Percentiles rank a stretch among this genome's conserved stretches.
Conservation (phyloP, 2,113 vertebrate genomes). For the Oncorhynchus masou region DNA sequence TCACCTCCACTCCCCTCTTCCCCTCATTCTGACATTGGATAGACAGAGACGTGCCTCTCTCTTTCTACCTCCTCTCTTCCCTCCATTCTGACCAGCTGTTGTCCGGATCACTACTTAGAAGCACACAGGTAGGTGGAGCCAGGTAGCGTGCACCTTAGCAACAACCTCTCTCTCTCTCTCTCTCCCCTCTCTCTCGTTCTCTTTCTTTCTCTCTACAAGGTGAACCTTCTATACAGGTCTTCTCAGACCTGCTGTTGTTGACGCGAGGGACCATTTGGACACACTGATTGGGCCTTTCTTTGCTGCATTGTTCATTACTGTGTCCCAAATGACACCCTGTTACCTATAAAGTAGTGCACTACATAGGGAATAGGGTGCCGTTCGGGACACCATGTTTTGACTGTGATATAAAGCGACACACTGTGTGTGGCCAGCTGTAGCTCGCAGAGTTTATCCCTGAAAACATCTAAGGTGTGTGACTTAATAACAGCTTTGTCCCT, state of each 20-base stretch:
- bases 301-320: neutral
- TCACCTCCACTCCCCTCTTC: slow-evolving; percentile 15
- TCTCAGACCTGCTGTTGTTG: neutral
- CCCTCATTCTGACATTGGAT: slow-evolving; percentile 16
- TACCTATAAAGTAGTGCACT: neutral
- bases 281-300: too few relatives aligned
- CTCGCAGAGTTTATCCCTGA: too few relatives aligned
- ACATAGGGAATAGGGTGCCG: neutral
- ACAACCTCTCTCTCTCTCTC: neutral
- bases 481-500: too few relatives aligned
- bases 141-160: neutral
- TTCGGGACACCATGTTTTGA: neutral
- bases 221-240: neutral
- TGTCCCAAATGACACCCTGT: too few relatives aligned
- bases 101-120: neutral
- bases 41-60: slow-evolving; percentile 4
- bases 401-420: neutral
- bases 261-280: neutral
- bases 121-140: slow-evolving; percentile 18
- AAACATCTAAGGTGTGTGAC: too few relatives aligned
- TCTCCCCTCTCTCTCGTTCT: neutral
- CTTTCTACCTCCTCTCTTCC: neutral
- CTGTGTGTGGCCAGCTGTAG: too few relatives aligned
- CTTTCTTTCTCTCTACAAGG: neutral
- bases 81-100: too few relatives aligned